Evolutionary conservation across 2,797 vertebrate genomes (phyloP), one percentile per base, ranked within the genome.

Genomic region (Gymnoscopelus braueri): DNA sequence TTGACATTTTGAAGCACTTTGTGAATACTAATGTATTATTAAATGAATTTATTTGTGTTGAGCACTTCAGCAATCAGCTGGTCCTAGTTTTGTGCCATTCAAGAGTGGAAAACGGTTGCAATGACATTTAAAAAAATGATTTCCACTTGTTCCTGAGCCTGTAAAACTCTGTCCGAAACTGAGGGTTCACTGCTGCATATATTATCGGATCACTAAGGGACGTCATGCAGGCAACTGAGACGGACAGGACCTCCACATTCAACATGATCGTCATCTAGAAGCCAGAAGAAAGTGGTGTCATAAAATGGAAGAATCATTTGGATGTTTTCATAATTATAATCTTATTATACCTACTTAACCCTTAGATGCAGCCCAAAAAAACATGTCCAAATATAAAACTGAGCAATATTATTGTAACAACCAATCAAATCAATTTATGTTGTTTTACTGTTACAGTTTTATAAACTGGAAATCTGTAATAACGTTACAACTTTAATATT

Each of bases 161-260:
- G 62, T 87, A 76, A 74, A 94, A 94, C 80, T 94, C 93, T 0
- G 87, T 83, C 32, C 87, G 83, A 70, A 94, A 94, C 73, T 94
- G 94, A 63, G 93, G 93, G 78, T 95, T 95, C 26, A 94, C 93
- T 1, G 87, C 93, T 11, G 94, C 94, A 0, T 94, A 94, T 55
- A 92, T 94, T 23, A 95, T 92, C 0, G 94, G 94, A 82, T 94
- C 86, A 19, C 88, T 94, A 57, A 93, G 76, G 1, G 94, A 94
- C 0, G 94, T 94, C 79, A 94, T 69, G 79, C 93, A 94, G 78
- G 92, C 80, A 47, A 94, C 63, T 8, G 93, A 94, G 59, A 93
- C 86, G 0, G 89, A 89, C 65, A 94, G 85, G 55, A 94, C 77
- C 71, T 93, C 89, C 78, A 94, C 8, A 1, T 93, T 80, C 65